Base-by-base conservation (phyloP, 2,888 invertebrate species). In the Microplitis manilae region DNA sequence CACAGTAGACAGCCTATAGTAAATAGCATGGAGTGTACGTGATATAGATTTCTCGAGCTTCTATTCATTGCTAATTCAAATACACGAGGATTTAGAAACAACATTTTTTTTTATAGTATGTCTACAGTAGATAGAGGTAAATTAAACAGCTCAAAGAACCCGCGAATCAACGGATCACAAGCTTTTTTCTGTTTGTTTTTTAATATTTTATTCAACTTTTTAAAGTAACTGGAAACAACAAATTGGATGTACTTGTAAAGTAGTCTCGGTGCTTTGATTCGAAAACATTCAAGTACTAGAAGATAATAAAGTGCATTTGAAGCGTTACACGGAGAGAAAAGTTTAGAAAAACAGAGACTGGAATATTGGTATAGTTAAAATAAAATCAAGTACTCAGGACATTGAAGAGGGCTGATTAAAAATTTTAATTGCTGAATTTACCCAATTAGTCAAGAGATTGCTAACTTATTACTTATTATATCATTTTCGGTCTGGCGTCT, bases 191-290 rank as follows among this genome's bases (percentile, higher is more conserved):
- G 50, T 50, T 50, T 50, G 8, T 13, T 50, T 13, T 50, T 50
- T 9, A 13, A 13, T 50, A 13, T 50, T 50, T 50, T 50, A 50
- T 50, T 13, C 8, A 50, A 50, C 50, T 50, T 50, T 50, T 69
- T 41, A 73, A 13, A 59, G 59, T 30, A 74, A 76, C 78, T 70
- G 64, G 71, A 76, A 76, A 77, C 79, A 79, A 81, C 82, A 82
- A 85, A 85, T 86, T 84, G 82, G 77, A 84, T 86, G 85, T 84
- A 82, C 50, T 9, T 84, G 83, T 70, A 50, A 83, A 85, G 80
- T 82, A 84, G 84, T 79, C 83, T 81, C 76, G 39, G 60, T 61
- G 75, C 71, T 70, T 65, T 70, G 67, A 76, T 50, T 72, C 65
- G 15, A 64, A 62, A 70, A 60, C 67, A 50, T 50, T 50, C 50